Conservation (phyloP, 2,113 vertebrate genomes). For the Aspiorhynchus laticeps region DNA sequence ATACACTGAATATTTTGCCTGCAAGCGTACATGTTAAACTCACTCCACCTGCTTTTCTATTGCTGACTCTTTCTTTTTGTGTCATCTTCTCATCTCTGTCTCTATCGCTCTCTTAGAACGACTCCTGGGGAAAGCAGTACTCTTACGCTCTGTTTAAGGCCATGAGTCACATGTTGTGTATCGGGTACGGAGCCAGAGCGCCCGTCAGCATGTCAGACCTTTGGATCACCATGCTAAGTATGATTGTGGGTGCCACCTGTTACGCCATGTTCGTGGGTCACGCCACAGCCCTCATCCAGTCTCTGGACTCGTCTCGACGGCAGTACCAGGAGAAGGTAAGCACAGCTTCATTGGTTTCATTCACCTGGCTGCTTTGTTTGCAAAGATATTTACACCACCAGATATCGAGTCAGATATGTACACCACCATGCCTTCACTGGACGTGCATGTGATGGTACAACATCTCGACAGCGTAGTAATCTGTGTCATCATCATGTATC, state of each 20-base stretch:
- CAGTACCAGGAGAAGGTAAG: slow-evolving; percentile 99
- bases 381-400: background rate
- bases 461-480: background rate
- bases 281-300: slow-evolving; percentile 96
- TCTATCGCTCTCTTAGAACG: slow-evolving; percentile 81
- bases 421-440: background rate
- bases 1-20: slow-evolving; percentile 60
- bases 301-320: slow-evolving; percentile 92
- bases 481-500: slow-evolving; percentile 27
- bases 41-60: slow-evolving; percentile 40
- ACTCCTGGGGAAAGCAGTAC: slow-evolving; percentile 99
- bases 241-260: slow-evolving; percentile 98
- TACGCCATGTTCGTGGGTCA: slow-evolving; percentile 99
- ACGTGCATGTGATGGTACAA: background rate
- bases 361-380: slow-evolving; percentile 1
- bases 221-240: slow-evolving; percentile 99
- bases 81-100: slow-evolving; percentile 44
- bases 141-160: slow-evolving; percentile 99
- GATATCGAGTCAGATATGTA: background rate
- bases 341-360: background rate
- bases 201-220: slow-evolving; percentile 98
- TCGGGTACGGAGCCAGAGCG: slow-evolving; percentile 94
- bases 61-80: slow-evolving; percentile 50
- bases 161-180: slow-evolving; percentile 99
- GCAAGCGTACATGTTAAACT: slow-evolving; percentile 38